Conservation (phyloP, 2,888 invertebrate genomes). For the Mesodorylaimus sp. region DNA sequence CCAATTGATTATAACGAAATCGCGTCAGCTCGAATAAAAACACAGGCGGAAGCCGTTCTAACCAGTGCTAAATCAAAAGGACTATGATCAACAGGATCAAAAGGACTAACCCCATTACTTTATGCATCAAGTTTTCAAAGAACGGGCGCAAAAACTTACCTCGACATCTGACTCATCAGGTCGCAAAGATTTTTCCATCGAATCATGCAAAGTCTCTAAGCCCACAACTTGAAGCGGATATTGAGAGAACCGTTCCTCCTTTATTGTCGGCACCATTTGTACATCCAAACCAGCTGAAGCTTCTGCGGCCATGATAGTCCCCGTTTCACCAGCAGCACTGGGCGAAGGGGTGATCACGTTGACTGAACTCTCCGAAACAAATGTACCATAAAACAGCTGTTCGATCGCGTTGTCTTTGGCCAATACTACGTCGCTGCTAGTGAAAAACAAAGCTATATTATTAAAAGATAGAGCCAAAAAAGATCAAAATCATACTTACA, state of each 20-base stretch:
- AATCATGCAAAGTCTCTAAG: constrained; percentile 34
- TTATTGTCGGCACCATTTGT: too few species aligned
- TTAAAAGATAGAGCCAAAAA: too few species aligned
- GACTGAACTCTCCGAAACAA: constrained; percentile 28
- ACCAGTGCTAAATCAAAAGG: constrained; percentile 34
- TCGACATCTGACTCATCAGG: too few species aligned
- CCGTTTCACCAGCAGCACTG: not conserved
- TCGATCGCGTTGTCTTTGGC: constrained; percentile 33
- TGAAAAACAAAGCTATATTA: too few species aligned
- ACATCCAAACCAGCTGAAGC: not conserved
- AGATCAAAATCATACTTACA: too few species aligned
- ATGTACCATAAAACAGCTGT: constrained; percentile 36
- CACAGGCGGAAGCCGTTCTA: constrained; percentile 34
- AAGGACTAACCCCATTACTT: too few species aligned
- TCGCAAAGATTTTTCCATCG: constrained; percentile 34
- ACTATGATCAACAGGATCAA: too few species aligned
- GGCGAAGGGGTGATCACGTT: not conserved
- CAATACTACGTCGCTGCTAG: not conserved
- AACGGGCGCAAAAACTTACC: too few species aligned
- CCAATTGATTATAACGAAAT: constrained; percentile 35
- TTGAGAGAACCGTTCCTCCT: constrained; percentile 36
- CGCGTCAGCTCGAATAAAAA: constrained; percentile 35
- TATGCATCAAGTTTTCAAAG: too few species aligned
- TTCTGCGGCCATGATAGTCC: not conserved
- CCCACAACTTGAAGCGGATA: constrained; percentile 35